Evolutionary conservation across 2,797 vertebrate genomes (phyloP).

Genomic region (Galago senegalensis): DNA sequence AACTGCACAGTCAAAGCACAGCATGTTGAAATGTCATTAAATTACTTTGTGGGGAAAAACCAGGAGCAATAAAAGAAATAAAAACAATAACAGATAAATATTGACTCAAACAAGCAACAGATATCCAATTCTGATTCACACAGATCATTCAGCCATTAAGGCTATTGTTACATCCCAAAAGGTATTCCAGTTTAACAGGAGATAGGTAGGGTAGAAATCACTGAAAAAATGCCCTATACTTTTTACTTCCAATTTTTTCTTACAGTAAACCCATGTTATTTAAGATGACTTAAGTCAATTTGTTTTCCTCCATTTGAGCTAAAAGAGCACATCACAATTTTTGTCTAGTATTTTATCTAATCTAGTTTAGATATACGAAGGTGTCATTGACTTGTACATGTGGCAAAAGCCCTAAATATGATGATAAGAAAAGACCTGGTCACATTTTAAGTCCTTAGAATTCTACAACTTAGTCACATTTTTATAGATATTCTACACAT

Average conservation of each 20-base stretch:
- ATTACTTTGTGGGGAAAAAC: neutral
- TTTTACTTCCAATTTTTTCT: neutral
- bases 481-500: neutral
- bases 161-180: no score
- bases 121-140: neutral
- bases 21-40: neutral
- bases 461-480: neutral
- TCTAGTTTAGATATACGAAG: neutral
- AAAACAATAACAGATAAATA: neutral
- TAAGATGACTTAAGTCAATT: neutral
- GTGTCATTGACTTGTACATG: neutral
- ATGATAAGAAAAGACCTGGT: neutral
- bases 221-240: neutral
- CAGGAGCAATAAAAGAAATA: no score
- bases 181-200: neutral
- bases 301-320: neutral
- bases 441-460: neutral
- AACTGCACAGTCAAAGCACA: neutral
- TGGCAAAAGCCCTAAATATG: neutral
- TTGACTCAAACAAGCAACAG: neutral
- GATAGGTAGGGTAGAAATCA: neutral
- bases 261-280: neutral
- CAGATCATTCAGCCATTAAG: no score
- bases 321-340: neutral
- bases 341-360: neutral